Base-by-base conservation (phyloP, 2,113 vertebrate genomes). In the Drymodes brunneopygia region DNA sequence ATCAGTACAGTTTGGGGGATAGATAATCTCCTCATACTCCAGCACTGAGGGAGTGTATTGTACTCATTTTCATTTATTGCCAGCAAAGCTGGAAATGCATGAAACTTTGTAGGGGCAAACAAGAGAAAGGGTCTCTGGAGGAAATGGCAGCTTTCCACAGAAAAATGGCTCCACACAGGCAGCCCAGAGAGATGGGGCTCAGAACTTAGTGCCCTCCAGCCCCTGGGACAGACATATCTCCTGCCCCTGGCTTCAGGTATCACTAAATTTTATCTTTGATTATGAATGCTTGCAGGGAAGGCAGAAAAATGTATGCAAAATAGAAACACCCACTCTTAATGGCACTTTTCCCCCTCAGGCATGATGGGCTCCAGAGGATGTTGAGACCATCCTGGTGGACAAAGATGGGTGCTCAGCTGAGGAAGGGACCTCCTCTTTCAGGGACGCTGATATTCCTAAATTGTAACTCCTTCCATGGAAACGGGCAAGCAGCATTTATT, bases 1-100 rank as follows among this genome's bases (percentile, higher is more conserved):
- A 81, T 90, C 73, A 94, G 67, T 80, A 90, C 69, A 83, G 35
- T 73, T 92, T 56, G 38, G 20, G 27, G 47, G 9, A 80, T 54
- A 74, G 83, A 36, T 79, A 92, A 92, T 35, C 50, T 60, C 19
- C 51, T 79, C 73, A 33, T 12, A 53, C 36, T 65, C n/a, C 18
- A 58, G 57, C 58, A 53, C 29, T 71, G 65, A 36, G 13, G 45
- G 48, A 29, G 53, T 87, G 27, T n/a, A 15, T 67, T 71, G 36
- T 6, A 69, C 44, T 57, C 57, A 38, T 45, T 91, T 71, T 11
- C 36, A 44, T 71, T 91, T 81, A 75, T 40, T 79, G 78, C 29
- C 77, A 81, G 45, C 33, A 79, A 75, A 72, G 62, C 35, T 62
- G 84, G 61, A 85, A 92, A 61, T 2, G 10, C 0, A 2, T 10